These are phyloP conservation scores for Coranthus polyacanthus DNA, from an alignment of 2,797 vertebrate species.

Conservation along the genomic window DNA sequence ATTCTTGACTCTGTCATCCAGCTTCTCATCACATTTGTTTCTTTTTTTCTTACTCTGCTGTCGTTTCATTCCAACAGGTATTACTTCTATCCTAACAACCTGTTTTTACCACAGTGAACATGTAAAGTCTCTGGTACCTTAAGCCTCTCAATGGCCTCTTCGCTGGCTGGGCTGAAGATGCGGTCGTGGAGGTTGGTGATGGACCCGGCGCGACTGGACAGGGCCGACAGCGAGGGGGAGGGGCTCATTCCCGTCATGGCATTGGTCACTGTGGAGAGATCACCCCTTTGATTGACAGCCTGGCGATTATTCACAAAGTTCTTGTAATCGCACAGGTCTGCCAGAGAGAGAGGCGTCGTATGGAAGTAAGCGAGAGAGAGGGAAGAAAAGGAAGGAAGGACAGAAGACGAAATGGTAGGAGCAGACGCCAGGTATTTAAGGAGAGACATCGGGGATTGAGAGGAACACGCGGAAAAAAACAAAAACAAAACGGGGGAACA, in stretches of 20 bases:
- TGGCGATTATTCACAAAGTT: slow-evolving; percentile 90
- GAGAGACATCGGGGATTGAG: slow-evolving; percentile 62
- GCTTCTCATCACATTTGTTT: too few relatives aligned
- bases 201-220: slow-evolving; percentile 94
- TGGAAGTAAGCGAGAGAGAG: slow-evolving; percentile 58
- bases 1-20: too few relatives aligned
- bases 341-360: slow-evolving; percentile 80
- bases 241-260: slow-evolving; percentile 97
- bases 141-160: slow-evolving; percentile 96
- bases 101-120: not conserved
- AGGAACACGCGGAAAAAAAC: slow-evolving; percentile 65
- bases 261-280: slow-evolving; percentile 99
- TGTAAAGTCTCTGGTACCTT: slow-evolving; percentile 85
- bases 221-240: slow-evolving; percentile 93
- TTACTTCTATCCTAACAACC: not conserved
- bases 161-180: slow-evolving; percentile 96
- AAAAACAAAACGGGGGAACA: slow-evolving; percentile 52
- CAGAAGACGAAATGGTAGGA: slow-evolving; percentile 69
- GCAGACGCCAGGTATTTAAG: slow-evolving; percentile 75
- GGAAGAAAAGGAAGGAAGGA: slow-evolving; percentile 56
- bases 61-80: not conserved
- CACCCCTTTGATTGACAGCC: slow-evolving; percentile 92
- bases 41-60: too few relatives aligned
- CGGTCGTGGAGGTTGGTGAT: slow-evolving; percentile 96
- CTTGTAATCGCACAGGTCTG: slow-evolving; percentile 94